Conservation (phyloP, 2,797 vertebrate genomes). For the Trachurus trachurus region DNA sequence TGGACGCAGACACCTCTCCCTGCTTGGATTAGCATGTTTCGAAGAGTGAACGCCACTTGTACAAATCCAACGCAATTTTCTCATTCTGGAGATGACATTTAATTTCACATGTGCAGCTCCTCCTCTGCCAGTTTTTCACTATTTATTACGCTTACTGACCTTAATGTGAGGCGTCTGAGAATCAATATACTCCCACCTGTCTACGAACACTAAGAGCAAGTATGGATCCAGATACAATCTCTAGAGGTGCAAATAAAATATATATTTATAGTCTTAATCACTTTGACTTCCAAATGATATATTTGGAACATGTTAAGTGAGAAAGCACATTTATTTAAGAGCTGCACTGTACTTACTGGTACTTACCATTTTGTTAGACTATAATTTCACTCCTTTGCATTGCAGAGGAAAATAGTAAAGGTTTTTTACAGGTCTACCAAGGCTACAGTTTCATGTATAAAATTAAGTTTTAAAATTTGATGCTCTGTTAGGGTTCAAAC, state of each 20-base stretch:
- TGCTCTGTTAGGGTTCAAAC: slow-evolving; percentile 3
- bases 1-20: slow-evolving; percentile 64
- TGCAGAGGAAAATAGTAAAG: neutral
- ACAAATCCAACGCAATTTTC: slow-evolving; percentile 76
- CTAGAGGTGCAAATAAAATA: neutral
- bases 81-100: slow-evolving; percentile 80
- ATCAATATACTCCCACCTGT: slow-evolving; percentile 33
- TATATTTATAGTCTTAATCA: neutral
- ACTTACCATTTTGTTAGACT: neutral
- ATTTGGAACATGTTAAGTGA: neutral
- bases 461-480: neutral
- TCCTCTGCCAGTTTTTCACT: slow-evolving; percentile 56
- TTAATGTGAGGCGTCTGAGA: slow-evolving; percentile 39
- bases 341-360: neutral
- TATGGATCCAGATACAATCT: slow-evolving; percentile 1
- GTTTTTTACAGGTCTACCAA: neutral
- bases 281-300: neutral
- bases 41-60: slow-evolving; percentile 68
- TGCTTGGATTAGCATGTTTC: slow-evolving; percentile 73
- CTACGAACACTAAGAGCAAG: neutral
- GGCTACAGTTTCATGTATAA: neutral
- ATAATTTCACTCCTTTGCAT: neutral
- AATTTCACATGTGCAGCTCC: slow-evolving; percentile 68
- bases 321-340: neutral
- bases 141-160: slow-evolving; percentile 75